Conservation (phyloP, 2,888 invertebrate species). For the Smittia aterrima region DNA sequence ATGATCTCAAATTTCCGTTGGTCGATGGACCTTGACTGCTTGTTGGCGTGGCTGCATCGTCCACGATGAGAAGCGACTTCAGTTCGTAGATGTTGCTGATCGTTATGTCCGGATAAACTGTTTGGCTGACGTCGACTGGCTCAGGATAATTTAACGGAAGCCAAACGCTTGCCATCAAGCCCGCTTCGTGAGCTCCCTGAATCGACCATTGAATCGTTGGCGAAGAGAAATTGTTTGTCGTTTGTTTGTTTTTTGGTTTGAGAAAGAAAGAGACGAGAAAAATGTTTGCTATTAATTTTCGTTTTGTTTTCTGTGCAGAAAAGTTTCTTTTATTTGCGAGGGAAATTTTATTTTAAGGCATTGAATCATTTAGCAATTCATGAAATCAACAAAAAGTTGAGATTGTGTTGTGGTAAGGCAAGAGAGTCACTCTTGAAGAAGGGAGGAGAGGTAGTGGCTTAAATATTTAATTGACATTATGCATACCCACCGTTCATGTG, state of each 20-base stretch:
- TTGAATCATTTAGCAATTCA: background rate
- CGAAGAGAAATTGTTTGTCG: background rate
- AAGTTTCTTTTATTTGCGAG: too few species aligned
- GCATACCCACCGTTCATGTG: conserved; percentile 15
- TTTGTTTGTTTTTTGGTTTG: conserved; percentile 13
- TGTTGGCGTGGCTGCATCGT: conserved; percentile 31
- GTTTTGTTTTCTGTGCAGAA: too few species aligned
- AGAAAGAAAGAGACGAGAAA: conserved; percentile 23
- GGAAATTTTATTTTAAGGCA: background rate
- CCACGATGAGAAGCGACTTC: conserved; percentile 46
- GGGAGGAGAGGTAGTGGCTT: background rate
- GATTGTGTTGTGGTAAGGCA: background rate
- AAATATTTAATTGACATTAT: conserved; percentile 6
- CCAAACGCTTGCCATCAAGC: conserved; percentile 78
- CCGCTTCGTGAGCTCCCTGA: conserved; percentile 73
- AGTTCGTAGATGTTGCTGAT: conserved; percentile 66
- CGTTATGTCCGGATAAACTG: conserved; percentile 63
- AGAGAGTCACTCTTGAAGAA: too few species aligned
- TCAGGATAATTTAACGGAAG: conserved; percentile 60
- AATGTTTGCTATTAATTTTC: conserved; percentile 10
- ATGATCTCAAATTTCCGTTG: conserved; percentile 16
- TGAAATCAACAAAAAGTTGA: background rate
- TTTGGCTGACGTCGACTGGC: conserved; percentile 49
- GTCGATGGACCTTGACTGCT: conserved; percentile 25
- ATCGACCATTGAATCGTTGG: background rate